Evolutionary conservation across 2,888 invertebrate genomes (phyloP).

Genomic region (Nycteola revayana): DNA sequence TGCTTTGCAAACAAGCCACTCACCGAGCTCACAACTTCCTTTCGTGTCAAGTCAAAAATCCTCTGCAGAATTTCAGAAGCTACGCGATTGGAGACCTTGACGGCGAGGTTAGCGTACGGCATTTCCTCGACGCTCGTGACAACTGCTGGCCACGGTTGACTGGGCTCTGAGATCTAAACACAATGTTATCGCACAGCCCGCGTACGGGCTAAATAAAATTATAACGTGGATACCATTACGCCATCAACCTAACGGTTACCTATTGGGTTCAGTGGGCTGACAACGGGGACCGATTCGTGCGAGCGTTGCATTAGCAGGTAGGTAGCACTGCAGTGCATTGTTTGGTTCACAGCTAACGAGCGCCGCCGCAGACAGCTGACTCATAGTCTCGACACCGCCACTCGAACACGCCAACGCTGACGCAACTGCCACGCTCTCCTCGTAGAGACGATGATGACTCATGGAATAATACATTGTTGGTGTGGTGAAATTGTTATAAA

Average conservation of each 20-base stretch:
- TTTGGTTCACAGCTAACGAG: slow-evolving; percentile 31
- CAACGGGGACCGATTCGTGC: slow-evolving; percentile 62
- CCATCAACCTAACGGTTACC: slow-evolving; percentile 70
- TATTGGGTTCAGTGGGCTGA: slow-evolving; percentile 81
- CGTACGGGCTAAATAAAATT: slow-evolving; percentile 43
- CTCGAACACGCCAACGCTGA: slow-evolving; percentile 49
- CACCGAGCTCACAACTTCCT: slow-evolving; percentile 37
- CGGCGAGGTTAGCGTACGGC: slow-evolving; percentile 24
- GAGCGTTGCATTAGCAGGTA: slow-evolving; percentile 48
- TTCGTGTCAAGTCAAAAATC: slow-evolving; percentile 21
- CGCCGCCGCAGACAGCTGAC: slow-evolving; percentile 41
- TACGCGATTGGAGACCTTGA: slow-evolving; percentile 16
- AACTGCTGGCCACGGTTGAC: slow-evolving; percentile 29
- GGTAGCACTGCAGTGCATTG: slow-evolving; percentile 44
- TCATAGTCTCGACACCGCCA: slow-evolving; percentile 46
- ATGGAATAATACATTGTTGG: slow-evolving; percentile 78
- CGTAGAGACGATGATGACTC: slow-evolving; percentile 68
- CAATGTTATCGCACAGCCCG: slow-evolving; percentile 62
- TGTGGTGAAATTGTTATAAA: slow-evolving; percentile 67
- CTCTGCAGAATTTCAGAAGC: slow-evolving; percentile 20
- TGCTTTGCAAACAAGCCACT: slow-evolving; percentile 47
- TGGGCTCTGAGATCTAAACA: slow-evolving; percentile 64
- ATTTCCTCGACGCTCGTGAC: slow-evolving; percentile 28
- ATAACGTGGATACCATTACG: slow-evolving; percentile 52
- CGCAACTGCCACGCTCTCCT: slow-evolving; percentile 55